A percentile compares a stretch with the other conserved stretches of the same genome.
These are phyloP conservation scores for Bothrops jararaca DNA, from an alignment of 2,113 vertebrate genomes.

Conservation along the genomic window DNA sequence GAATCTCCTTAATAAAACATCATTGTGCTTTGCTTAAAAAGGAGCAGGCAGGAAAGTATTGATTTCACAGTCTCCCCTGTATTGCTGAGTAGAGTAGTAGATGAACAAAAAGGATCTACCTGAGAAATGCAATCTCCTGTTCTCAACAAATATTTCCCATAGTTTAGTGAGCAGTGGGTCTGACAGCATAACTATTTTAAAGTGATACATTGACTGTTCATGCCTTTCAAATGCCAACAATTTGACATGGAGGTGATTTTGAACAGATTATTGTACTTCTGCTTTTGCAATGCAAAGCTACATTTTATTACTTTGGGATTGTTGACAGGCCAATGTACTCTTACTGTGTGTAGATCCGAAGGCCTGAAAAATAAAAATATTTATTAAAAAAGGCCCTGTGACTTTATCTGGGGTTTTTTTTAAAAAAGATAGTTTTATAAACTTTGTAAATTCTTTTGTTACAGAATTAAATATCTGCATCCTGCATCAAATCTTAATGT, in stretches of 20 bases:
- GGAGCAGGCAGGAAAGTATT: slow-evolving; percentile 48
- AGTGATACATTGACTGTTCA: slow-evolving; percentile 22
- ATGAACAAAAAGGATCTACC: slow-evolving; percentile 53
- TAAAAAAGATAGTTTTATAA: neutral
- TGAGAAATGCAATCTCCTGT: slow-evolving; percentile 38
- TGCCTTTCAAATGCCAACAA: slow-evolving; percentile 31
- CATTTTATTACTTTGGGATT: slow-evolving; percentile 20
- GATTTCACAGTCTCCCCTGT: slow-evolving; percentile 48
- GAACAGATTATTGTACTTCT: slow-evolving; percentile 31
- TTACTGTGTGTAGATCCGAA: slow-evolving; percentile 1
- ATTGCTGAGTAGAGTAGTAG: slow-evolving; percentile 38
- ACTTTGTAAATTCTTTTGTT: neutral
- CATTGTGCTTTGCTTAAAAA: slow-evolving; percentile 38
- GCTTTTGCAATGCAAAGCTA: slow-evolving; percentile 30
- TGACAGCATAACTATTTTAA: slow-evolving; percentile 21
- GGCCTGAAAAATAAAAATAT: neutral
- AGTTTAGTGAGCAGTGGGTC: slow-evolving; percentile 40
- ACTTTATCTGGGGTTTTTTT: neutral
- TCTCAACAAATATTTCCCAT: slow-evolving; percentile 43
- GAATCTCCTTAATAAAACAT: slow-evolving; percentile 40
- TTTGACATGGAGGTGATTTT: slow-evolving; percentile 37
- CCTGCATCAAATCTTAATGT: neutral
- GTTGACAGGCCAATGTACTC: slow-evolving; percentile 8
- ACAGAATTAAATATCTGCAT: neutral
- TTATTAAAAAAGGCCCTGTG: neutral